Conservation (phyloP, 2,888 invertebrate species). For the Philonicus albiceps region DNA sequence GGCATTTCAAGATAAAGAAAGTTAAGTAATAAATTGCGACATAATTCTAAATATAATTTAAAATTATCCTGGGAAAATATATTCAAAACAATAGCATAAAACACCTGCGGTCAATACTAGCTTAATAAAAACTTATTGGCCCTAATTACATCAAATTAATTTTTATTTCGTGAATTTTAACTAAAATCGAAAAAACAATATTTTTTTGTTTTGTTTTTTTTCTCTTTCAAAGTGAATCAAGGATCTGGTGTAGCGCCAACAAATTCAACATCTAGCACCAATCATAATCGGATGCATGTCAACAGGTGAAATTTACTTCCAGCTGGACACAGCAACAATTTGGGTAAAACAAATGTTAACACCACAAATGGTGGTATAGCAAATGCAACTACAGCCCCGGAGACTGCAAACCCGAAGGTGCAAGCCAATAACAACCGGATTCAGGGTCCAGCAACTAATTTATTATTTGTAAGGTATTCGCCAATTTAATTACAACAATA, state of each 20-base stretch:
- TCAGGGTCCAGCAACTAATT: conserved; percentile 58
- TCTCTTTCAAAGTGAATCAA: conserved; percentile 50
- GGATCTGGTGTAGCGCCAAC: conserved; percentile 56
- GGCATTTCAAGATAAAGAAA: neutral
- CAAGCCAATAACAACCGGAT: conserved; percentile 54
- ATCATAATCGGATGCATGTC: conserved; percentile 62
- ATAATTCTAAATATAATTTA: neutral
- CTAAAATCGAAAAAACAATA: neutral
- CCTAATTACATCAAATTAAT: neutral
- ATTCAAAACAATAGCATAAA: neutral
- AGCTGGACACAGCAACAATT: conserved; percentile 52
- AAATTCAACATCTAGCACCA: conserved; percentile 54
- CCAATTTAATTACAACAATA: conserved; percentile 19
- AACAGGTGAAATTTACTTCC: conserved; percentile 62
- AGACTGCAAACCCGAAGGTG: conserved; percentile 45
- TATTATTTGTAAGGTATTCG: conserved; percentile 61
- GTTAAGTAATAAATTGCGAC: neutral
- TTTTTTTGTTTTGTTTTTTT: neutral
- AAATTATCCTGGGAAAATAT: neutral
- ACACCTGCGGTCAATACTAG: neutral
- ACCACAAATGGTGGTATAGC: conserved; percentile 36
- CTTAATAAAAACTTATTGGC: neutral
- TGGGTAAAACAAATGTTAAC: conserved; percentile 17
- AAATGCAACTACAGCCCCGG: conserved; percentile 48
- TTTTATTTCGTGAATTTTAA: neutral